A percentile compares a stretch with the other conserved stretches of the same genome.
Conservation (phyloP, 1,140 invertebrate genomes). For the Planococcus citri region DNA sequence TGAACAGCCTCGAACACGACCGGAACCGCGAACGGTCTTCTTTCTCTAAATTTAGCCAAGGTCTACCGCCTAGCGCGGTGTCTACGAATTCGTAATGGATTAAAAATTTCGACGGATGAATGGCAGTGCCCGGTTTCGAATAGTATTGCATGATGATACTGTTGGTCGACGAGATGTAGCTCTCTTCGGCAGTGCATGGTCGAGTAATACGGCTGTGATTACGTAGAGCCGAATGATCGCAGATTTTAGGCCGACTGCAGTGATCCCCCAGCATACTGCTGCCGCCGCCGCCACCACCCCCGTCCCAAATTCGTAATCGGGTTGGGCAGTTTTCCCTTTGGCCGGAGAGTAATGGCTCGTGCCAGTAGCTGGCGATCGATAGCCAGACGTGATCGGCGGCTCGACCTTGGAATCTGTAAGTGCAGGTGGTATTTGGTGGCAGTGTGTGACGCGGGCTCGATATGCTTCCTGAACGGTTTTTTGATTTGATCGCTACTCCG, state of each 20-base stretch:
- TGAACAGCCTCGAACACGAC: conserved; percentile 42
- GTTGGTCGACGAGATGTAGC: conserved; percentile 54
- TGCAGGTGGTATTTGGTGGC: conserved; percentile 71
- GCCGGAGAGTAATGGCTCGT: conserved; percentile 33
- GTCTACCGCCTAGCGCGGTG: conserved; percentile 56
- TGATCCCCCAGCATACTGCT: conserved; percentile 42
- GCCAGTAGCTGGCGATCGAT: conserved; percentile 70
- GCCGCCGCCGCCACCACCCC: too few relatives aligned
- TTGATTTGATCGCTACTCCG: conserved; percentile 34
- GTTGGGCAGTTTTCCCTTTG: conserved; percentile 37
- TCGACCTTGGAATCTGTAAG: conserved; percentile 66
- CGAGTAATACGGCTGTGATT: conserved; percentile 59
- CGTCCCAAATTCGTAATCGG: conserved; percentile 47
- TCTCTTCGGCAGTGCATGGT: conserved; percentile 60
- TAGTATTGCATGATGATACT: conserved; percentile 30
- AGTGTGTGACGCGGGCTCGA: conserved; percentile 68
- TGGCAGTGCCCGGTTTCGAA: conserved; percentile 37
- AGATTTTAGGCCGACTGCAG: conserved; percentile 63
- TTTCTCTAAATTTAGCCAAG: conserved; percentile 39
- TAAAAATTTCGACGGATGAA: conserved; percentile 34
- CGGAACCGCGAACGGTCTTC: conserved; percentile 31
- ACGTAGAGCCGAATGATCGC: conserved; percentile 57
- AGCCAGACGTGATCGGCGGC: conserved; percentile 70
- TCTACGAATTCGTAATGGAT: conserved; percentile 66
- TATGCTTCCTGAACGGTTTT: conserved; percentile 43